Conservation (phyloP, 2,888 invertebrate species). For the Dicyrtomina minuta region DNA sequence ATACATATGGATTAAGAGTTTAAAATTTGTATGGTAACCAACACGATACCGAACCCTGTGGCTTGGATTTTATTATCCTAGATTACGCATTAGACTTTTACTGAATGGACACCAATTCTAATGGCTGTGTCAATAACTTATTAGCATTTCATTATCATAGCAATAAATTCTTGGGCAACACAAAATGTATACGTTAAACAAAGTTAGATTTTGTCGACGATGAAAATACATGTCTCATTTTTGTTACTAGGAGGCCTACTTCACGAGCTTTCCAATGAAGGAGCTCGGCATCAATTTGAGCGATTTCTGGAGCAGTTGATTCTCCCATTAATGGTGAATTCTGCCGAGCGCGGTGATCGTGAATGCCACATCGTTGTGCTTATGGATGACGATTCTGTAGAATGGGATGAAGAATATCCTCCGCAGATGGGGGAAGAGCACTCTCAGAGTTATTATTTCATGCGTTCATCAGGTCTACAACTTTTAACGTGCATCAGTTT, state of each 20-base stretch:
- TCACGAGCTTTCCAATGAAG: slow-evolving; percentile 98
- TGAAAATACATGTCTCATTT: background rate
- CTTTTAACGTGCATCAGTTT: background rate
- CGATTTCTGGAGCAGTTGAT: slow-evolving; percentile 92
- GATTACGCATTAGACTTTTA: too few species aligned
- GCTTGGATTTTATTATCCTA: too few species aligned
- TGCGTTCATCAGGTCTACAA: background rate
- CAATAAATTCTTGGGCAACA: too few species aligned
- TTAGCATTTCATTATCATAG: too few species aligned
- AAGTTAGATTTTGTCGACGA: too few species aligned
- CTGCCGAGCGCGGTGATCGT: slow-evolving; percentile 89
- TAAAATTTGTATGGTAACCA: too few species aligned
- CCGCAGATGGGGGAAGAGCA: slow-evolving; percentile 99
- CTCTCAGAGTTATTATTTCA: slow-evolving; percentile 73
- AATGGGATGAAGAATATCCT: slow-evolving; percentile 99
- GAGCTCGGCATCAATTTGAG: slow-evolving; percentile 96
- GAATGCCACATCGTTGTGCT: slow-evolving; percentile 97
- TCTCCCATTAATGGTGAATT: slow-evolving; percentile 84
- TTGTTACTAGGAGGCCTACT: slow-evolving; percentile 73
- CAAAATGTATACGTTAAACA: too few species aligned
- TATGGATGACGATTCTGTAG: slow-evolving; percentile 90
- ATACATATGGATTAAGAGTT: too few species aligned
- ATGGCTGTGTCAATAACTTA: too few species aligned
- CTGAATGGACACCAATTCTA: too few species aligned
- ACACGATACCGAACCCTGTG: too few species aligned